Base-by-base conservation (phyloP, 2,888 invertebrate genomes). In the Aphodius granarius region DNA sequence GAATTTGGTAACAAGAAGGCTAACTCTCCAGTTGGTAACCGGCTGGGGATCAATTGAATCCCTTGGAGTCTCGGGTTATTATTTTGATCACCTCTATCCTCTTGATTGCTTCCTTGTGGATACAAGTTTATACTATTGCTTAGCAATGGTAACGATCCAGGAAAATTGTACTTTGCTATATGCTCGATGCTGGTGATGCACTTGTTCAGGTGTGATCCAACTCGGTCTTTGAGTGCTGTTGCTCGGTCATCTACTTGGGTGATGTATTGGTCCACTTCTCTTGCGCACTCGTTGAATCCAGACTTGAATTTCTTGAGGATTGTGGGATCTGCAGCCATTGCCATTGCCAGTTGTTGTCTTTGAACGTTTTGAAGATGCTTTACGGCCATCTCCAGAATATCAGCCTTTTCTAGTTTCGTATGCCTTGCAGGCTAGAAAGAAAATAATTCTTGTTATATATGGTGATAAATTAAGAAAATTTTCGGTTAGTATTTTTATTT, bases 341-440 rank as follows among this genome's bases (percentile, higher is more conserved):
- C 94, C 80, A 94, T 92, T 6, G 94, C 94, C 68, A 94, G 88
- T 86, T 97, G 97, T 85, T 96, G 96, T 13, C 95, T 91, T 84
- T 97, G 97, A 16, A 98, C 89, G 78, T 94, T 94, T 85, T 97
- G 95, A 72, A 98, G 89, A 86, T 97, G 97, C 85, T 96, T 95
- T 70, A 98, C 97, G 0, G 97, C 97, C 91, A 97, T 93, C 87
- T 98, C 98, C 73, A 98, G 89, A 81, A 98, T 97, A 86, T 98
- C 98, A 0, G 98, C 97, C 86, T 98, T 98, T 87, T 98, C 98
- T 83, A 98, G 89, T 86, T 98, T 98, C 4, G 96, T 96, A 88
- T 97, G 97, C 76, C 97, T 92, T 1, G 96, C 93, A 63, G 97
- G 96, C 96, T 97, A 77, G 91, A 91, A 78, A 83, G 15, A 21